These are phyloP conservation scores for Cephus cinctus DNA, from an alignment of 1,140 invertebrate genomes.

Conservation along the genomic window DNA sequence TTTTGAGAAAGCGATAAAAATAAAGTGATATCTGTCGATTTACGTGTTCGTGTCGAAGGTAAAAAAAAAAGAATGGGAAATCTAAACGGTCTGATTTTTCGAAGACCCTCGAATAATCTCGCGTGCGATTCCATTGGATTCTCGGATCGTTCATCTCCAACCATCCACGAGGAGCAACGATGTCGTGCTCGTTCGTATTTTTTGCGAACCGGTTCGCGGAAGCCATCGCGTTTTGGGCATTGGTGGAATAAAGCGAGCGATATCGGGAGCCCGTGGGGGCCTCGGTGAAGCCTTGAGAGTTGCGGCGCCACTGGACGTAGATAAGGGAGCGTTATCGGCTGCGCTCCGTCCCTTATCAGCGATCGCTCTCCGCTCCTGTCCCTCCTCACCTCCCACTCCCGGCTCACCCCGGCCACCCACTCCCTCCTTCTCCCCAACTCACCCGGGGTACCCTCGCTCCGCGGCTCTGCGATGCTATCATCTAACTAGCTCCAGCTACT, in stretches of 20 bases:
- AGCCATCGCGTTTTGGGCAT: too few species aligned
- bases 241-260: constrained; percentile 7
- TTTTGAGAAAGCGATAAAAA: too few species aligned
- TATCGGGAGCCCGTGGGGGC: constrained; percentile 23
- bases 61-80: too few species aligned
- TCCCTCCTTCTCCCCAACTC: constrained; percentile 20
- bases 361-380: constrained; percentile 39
- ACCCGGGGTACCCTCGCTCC: constrained; percentile 40
- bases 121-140: too few species aligned
- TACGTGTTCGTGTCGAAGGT: too few species aligned
- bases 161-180: too few species aligned
- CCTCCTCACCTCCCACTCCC: constrained; percentile 11
- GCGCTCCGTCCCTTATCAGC: constrained; percentile 50
- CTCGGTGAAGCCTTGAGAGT: constrained; percentile 50
- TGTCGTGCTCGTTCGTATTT: too few species aligned
- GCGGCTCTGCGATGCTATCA: constrained; percentile 53
- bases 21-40: too few species aligned
- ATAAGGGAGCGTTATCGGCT: constrained; percentile 54
- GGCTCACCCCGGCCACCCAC: constrained; percentile 13
- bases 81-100: too few species aligned
- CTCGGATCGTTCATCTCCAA: too few species aligned
- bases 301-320: constrained; percentile 55
- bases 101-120: too few species aligned
- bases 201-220: too few species aligned
- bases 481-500: constrained; percentile 58